Evolutionary conservation across 2,888 invertebrate genomes (phyloP).

Genomic region (Pyralis farinalis): DNA sequence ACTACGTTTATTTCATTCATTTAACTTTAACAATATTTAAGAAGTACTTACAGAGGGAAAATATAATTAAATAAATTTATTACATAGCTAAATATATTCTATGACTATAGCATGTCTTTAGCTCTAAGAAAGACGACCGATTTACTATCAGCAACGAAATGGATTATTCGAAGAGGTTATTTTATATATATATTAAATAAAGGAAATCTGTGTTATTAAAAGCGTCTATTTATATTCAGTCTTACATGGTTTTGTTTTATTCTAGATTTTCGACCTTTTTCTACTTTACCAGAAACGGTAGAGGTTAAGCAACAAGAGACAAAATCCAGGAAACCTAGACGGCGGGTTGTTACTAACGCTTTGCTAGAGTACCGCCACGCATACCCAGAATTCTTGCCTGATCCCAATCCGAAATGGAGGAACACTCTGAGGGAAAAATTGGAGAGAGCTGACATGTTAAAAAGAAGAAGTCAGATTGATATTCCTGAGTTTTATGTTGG

Average conservation of each 20-base stretch:
- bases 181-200: neutral
- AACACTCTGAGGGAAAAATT: slow-evolving; percentile 92
- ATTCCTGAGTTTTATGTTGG: slow-evolving; percentile 99
- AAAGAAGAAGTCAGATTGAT: slow-evolving; percentile 88
- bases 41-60: no score
- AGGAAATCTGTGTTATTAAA: neutral
- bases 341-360: slow-evolving; percentile 39
- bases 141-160: slow-evolving; percentile 48
- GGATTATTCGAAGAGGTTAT: slow-evolving; percentile 67
- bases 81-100: no score
- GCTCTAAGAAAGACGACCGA: slow-evolving; percentile 45
- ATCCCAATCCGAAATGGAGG: slow-evolving; percentile 88
- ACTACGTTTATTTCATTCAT: no score
- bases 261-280: slow-evolving; percentile 52
- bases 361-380: slow-evolving; percentile 83
- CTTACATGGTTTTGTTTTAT: no score
- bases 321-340: slow-evolving; percentile 27
- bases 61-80: no score
- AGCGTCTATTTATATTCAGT: no score
- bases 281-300: slow-evolving; percentile 50
- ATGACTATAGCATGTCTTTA: slow-evolving; percentile 43
- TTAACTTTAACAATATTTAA: no score
- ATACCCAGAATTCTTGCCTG: slow-evolving; percentile 96
- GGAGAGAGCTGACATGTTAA: slow-evolving; percentile 96
- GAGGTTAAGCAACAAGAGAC: slow-evolving; percentile 22